Evolutionary conservation across 1,140 invertebrate genomes (phyloP).

Genomic region (Procambarus virginalis): DNA sequence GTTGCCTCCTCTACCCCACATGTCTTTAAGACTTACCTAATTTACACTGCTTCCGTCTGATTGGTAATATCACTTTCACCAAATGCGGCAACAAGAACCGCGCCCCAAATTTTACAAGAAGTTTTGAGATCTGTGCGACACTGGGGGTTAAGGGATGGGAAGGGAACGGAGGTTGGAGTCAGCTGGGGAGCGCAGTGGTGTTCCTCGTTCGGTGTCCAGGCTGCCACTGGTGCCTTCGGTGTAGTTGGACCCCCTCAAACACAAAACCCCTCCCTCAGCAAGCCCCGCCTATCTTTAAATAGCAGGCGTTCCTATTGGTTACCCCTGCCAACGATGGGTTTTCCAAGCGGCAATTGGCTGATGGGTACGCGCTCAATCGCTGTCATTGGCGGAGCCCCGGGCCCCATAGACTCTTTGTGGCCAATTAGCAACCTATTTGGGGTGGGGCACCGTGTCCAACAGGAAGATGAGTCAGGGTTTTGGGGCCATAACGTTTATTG

Average conservation of each 20-base stretch:
- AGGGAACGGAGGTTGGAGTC: background rate
- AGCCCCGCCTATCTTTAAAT: constrained; percentile 61
- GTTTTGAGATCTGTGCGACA: no score
- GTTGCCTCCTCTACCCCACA: no score
- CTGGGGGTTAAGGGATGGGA: no score
- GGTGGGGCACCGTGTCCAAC: constrained; percentile 8
- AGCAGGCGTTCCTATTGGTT: constrained; percentile 47
- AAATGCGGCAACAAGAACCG: no score
- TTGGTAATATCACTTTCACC: no score
- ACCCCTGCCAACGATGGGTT: constrained; percentile 51
- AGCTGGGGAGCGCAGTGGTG: constrained; percentile 9
- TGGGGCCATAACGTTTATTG: background rate
- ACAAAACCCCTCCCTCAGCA: constrained; percentile 50
- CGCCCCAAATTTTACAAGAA: no score
- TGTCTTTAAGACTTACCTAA: no score
- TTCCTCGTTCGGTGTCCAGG: constrained; percentile 53
- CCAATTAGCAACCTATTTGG: constrained; percentile 29
- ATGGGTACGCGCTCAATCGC: background rate
- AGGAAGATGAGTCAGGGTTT: background rate
- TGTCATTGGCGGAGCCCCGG: constrained; percentile 18
- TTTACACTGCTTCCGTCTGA: no score
- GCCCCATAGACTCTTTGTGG: constrained; percentile 8
- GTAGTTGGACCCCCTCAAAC: constrained; percentile 62
- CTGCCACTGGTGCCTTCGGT: constrained; percentile 47
- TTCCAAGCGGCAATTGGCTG: constrained; percentile 37